Evolutionary conservation across 2,113 vertebrate species (phyloP).

Genomic region (Vicugna pacos): DNA sequence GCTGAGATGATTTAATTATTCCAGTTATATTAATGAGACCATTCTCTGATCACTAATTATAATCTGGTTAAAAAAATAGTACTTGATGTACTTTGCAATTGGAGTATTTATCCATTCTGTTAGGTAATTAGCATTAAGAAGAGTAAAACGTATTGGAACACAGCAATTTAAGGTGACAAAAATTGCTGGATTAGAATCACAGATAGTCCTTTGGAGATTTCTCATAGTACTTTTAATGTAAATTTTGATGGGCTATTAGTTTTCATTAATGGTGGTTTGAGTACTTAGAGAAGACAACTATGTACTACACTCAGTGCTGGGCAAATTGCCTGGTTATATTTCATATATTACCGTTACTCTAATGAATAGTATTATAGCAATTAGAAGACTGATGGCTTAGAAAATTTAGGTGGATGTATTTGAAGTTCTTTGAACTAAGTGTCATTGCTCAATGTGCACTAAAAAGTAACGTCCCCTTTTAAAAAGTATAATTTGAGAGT

Average conservation of each 20-base stretch:
- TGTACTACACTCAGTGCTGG: constrained; percentile 86
- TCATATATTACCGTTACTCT: constrained; percentile 87
- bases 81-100: constrained; percentile 72
- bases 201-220: constrained; percentile 87
- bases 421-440: constrained; percentile 80
- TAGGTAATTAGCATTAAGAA: constrained; percentile 81
- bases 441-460: constrained; percentile 60
- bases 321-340: constrained; percentile 88
- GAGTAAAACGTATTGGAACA: constrained; percentile 81
- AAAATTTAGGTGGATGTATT: constrained; percentile 86
- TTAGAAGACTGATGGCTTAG: constrained; percentile 88
- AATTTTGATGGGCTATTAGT: constrained; percentile 89
- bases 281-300: constrained; percentile 90
- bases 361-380: constrained; percentile 87
- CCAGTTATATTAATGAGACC: constrained; percentile 77
- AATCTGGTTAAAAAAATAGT: constrained; percentile 76
- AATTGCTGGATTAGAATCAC: constrained; percentile 76
- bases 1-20: constrained; percentile 74
- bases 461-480: constrained; percentile 2
- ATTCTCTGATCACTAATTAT: constrained; percentile 76
- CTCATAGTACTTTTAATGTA: constrained; percentile 79
- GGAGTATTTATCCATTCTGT: constrained; percentile 79
- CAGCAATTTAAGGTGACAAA: constrained; percentile 80
- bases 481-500: constrained; percentile 57
- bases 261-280: constrained; percentile 88